Evolutionary conservation across 2,113 vertebrate species (phyloP), one percentile per base, ranked within the genome.

Genomic region (Struthidea cinerea): DNA sequence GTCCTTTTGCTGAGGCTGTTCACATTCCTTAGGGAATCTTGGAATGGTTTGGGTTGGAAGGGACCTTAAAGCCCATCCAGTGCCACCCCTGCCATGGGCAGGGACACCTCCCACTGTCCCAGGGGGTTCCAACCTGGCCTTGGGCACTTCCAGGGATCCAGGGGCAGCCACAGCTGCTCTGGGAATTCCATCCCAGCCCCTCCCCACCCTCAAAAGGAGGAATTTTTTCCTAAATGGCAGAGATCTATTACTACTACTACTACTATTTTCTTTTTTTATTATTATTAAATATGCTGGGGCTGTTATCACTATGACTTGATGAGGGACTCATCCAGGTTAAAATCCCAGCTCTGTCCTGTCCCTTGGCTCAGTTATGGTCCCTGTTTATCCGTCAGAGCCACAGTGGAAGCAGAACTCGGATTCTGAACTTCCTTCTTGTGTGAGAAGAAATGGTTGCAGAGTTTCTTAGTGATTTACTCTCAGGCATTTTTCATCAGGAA

Each of bases 401-500:
- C 52, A 3, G 26, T 1, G 5, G 57, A 15, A 24, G 73, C 63
- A 87, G 28, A 69, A 16, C 46, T 84, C 14, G 0, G 3, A 13
- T 74, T 67, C 47, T 70, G 65, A 84, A 35, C 44, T 64, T n/a
- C 53, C 9, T n/a, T 32, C 46, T 11, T 10, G 35, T 8, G 35
- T 18, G 50, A 85, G 83, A 28, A 87, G 76, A 61, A 93, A 61
- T 19, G 65, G 26, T 15, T 49, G 57, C 68, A 30, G 73, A 68
- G 46, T 39, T 86, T 27, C 59, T 42, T 5, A 1, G 71, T 79
- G 90, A 94, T 93, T 96, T 94, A 88, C 87, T 69, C 75, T 57
- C 47, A 7, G 92, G 33, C 28, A 6, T 86, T 97, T 95, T 93
- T 96, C 94, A 95, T 93, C 82, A 87, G 69, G 42, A 71, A 85